phyloP scores from a whole-genome alignment of 2,797 vertebrate species.

The Delichon dasypus region DNA sequence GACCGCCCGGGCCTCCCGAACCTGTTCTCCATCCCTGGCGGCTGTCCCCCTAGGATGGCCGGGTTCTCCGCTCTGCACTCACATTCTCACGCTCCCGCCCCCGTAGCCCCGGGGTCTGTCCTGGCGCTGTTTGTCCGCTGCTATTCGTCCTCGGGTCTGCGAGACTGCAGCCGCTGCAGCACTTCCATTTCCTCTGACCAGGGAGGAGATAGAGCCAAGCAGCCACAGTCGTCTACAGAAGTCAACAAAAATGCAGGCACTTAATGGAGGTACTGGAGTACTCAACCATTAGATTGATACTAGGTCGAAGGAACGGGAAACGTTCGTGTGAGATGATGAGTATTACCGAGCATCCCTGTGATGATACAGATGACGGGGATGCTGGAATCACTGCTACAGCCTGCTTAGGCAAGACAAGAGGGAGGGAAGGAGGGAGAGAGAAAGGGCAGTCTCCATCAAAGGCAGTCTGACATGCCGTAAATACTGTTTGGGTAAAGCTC shows the following conservation, averaged over 20 bases:
- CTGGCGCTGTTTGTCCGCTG: neutral
- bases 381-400: neutral
- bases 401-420: neutral
- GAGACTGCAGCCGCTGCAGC: conserved; percentile 10
- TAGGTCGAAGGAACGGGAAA: neutral
- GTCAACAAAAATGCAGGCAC: neutral
- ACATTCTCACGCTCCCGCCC: neutral
- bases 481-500: neutral
- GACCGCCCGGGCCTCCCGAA: neutral
- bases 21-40: neutral
- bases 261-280: neutral
- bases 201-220: neutral
- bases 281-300: neutral
- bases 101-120: neutral
- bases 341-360: neutral
- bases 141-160: neutral
- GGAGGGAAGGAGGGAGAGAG: neutral
- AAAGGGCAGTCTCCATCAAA: conserved; percentile 21
- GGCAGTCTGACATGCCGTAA: neutral
- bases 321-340: rapidly evolving
- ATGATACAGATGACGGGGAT: neutral
- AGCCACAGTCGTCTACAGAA: neutral
- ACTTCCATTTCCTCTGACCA: neutral
- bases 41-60: neutral
- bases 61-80: neutral